Base-by-base conservation (phyloP, 2,888 invertebrate species). In the Melieria crassipennis region DNA sequence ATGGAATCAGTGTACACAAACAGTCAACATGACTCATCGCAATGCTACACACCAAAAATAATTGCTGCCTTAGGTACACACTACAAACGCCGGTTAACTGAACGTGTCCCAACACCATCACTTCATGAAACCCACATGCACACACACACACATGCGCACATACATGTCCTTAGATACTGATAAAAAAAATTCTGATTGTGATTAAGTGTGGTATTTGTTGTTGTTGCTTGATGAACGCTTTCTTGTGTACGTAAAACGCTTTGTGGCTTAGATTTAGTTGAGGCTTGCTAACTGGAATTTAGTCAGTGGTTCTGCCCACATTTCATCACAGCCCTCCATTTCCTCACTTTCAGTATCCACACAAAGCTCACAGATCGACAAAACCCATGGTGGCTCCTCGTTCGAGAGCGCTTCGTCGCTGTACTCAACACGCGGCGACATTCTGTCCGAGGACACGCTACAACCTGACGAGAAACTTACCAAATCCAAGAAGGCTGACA, bases 391-490 rank as follows among this genome's bases (percentile, higher is more conserved):
- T 74, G 94, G 94, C 45, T 94, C 94, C 76, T 94, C 94, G n/a
- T 94, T 95, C 85, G 95, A 95, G 86, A 94, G 94, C 84, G 93
- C 93, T 75, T 94, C 94, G 71, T 94, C 94, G 57, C 88, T 94
- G 72, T 94, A 94, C 85, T 94, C 94, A 77, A 92, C 94, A 52
- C 90, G 92, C 75, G 92, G 92, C 75, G 93, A 94, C 83, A 90
- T 91, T 75, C 75, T 83, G 4, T 88, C 88, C 57, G 92, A 92
- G 82, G 92, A 92, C 79, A 88, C 90, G 84, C 87, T 91, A 62
- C 89, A 90, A 58, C 75, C 77, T 6, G 82, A 82, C 30, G 84
- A 82, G 57, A 70, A 75, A 1, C 10, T 74, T 0, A 48, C 61
- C 3, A 64, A 65, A 16, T 64, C 57, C 43, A 71, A 71, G 4